Conservation (phyloP, 2,797 vertebrate genomes). For the Bradypodion ventrale region DNA sequence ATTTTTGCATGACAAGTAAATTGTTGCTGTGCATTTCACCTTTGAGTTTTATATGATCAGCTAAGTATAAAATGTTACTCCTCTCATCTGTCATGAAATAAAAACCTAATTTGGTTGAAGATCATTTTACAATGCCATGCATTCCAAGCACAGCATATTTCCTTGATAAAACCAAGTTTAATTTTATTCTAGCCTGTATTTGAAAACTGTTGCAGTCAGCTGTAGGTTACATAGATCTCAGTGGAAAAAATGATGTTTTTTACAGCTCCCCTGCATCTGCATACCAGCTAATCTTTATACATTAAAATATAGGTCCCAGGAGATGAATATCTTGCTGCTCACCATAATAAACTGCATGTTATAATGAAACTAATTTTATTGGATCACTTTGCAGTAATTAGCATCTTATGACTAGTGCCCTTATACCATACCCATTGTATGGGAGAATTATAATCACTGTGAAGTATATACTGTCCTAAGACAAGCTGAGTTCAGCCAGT, state of each 20-base stretch:
- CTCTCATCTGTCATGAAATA: not conserved
- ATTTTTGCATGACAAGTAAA: not conserved
- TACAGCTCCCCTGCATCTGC: not conserved
- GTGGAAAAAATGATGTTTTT: conserved; percentile 31
- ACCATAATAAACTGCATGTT: conserved; percentile 40
- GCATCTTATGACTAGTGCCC: conserved; percentile 17
- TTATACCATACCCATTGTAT: conserved; percentile 14
- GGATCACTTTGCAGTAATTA: conserved; percentile 37
- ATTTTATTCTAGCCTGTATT: conserved; percentile 22
- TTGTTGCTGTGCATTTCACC: not conserved
- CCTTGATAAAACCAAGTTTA: not conserved
- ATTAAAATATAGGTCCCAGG: conserved; percentile 32
- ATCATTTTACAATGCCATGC: not conserved
- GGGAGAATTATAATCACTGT: conserved; percentile 23
- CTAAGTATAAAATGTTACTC: not conserved
- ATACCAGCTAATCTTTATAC: conserved; percentile 16
- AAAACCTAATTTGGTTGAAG: not conserved
- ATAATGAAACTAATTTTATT: conserved; percentile 49
- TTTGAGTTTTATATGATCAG: not conserved
- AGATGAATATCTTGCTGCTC: conserved; percentile 19
- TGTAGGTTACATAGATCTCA: conserved; percentile 14
- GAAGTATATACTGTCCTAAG: conserved; percentile 14
- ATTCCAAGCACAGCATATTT: not conserved
- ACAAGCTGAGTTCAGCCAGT: not conserved
- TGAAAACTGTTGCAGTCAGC: conserved; percentile 26